Conservation (phyloP, 1,140 invertebrate species). For the Eufriesea mexicana region DNA sequence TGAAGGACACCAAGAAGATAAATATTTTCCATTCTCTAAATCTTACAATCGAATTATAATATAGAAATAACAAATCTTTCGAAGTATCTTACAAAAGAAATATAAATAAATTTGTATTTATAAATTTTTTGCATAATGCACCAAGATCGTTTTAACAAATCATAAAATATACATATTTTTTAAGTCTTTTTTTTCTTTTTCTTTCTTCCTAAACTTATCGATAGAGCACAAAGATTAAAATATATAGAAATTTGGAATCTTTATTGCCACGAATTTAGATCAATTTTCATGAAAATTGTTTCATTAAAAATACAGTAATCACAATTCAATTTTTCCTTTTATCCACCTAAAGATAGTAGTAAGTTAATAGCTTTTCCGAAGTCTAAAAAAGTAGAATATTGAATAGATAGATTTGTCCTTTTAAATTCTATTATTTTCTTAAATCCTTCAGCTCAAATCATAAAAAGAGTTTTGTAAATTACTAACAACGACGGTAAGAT, state of each 20-base stretch:
- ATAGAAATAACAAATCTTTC: neutral
- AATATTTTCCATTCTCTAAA: neutral
- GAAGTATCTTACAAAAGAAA: constrained; percentile 8
- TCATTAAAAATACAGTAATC: constrained; percentile 17
- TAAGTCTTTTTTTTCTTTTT: neutral
- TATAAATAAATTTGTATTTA: constrained; percentile 27
- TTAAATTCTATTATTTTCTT: constrained; percentile 25
- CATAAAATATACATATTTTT: constrained; percentile 23
- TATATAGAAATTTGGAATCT: constrained; percentile 28
- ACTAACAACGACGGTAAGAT: constrained; percentile 74
- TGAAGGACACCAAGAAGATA: constrained; percentile 64
- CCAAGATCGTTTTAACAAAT: neutral
- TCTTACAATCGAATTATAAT: neutral
- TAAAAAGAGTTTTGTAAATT: constrained; percentile 65
- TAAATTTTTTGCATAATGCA: neutral
- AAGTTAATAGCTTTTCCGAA: neutral
- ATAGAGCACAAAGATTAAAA: constrained; percentile 19
- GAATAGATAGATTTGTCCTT: neutral
- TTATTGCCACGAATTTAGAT: constrained; percentile 32
- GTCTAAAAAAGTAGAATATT: neutral
- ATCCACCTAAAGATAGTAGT: neutral
- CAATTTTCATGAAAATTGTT: neutral
- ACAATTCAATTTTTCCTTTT: neutral
- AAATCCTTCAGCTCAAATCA: constrained; percentile 67
- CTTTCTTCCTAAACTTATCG: constrained; percentile 1